Percentiles rank a stretch among this genome's conserved stretches.
These are phyloP conservation scores for Tokudaia tokunoshimensis DNA, from an alignment of 2,797 vertebrate genomes.

Conservation along the genomic window DNA sequence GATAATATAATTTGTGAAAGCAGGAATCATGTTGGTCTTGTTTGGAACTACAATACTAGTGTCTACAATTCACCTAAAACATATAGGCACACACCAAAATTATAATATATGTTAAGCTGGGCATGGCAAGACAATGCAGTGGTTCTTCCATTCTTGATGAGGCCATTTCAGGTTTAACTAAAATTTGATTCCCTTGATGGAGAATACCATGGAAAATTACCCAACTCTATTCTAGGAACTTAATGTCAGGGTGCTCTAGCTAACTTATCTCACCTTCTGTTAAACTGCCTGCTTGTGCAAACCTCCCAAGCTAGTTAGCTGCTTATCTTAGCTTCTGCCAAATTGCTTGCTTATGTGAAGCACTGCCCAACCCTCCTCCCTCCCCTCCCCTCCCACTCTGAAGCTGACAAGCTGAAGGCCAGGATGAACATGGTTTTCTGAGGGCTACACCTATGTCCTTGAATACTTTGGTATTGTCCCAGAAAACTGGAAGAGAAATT, in stretches of 20 bases:
- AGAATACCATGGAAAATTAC: background rate
- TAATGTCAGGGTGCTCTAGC: background rate
- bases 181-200: background rate
- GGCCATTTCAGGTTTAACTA: background rate
- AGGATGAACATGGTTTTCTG: background rate
- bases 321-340: background rate
- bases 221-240: background rate
- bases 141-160: background rate
- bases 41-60: background rate
- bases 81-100: constrained; percentile 20
- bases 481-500: background rate
- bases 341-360: background rate
- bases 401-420: background rate
- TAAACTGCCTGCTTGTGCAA: background rate
- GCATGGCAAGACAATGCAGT: background rate
- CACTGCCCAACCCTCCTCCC: background rate
- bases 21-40: constrained; percentile 1
- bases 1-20: background rate
- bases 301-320: too few relatives aligned
- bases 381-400: too few relatives aligned
- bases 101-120: background rate
- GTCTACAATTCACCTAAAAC: constrained; percentile 22
- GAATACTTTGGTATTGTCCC: background rate
- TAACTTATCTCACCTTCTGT: background rate
- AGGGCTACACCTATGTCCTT: background rate